Base-by-base conservation (phyloP, 2,888 invertebrate species). In the Blomia tropicalis region DNA sequence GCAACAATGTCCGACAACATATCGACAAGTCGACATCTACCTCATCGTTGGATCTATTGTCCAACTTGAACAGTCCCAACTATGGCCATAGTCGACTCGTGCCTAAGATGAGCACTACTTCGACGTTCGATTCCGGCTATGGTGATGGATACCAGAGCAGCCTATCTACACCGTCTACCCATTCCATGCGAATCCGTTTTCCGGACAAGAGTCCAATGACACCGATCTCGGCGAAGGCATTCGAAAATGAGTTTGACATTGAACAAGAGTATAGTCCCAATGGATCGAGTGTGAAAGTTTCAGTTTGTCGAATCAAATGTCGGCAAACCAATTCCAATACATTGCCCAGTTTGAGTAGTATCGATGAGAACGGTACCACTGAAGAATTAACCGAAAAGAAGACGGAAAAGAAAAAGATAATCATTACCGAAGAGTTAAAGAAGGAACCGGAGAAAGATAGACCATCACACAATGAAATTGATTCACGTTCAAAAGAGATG, bases 131-230 rank as follows among this genome's bases (percentile, higher is more conserved):
- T 22, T 62, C 62, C 2, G 62, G 62, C 3, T 62, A 58, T 41
- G 62, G 62, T 30, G 62, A 62, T 14, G 56, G 56, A 2, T 56
- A 56, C 29, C 62, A 61, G 54, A 61, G 62, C 32, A 58, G 62
- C 51, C 31, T 62, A 17, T 30, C 62, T 17, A 62, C 62, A 11
- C 62, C 62, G 5, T 58, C 62, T 1, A 31, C 62, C 4, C 56
- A 36, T 31, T 36, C 56, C 29, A 36, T 11, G 14, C 25, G 19
- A 23, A 29, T 56, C 29, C 2, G 56, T 4, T 32, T 36, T 4
- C 2, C 56, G 31, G 62, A 62, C 43, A 58, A 32, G 29, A 62
- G 62, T 43, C 62, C 62, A 4, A 25, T 62, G 43, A 62, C 62
- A 27, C 62, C 62, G 7, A 47, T 32, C 2, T 62, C 62, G 4